phyloP scores from a whole-genome alignment of 2,113 vertebrate genomes.

The Phaethon lepturus region DNA sequence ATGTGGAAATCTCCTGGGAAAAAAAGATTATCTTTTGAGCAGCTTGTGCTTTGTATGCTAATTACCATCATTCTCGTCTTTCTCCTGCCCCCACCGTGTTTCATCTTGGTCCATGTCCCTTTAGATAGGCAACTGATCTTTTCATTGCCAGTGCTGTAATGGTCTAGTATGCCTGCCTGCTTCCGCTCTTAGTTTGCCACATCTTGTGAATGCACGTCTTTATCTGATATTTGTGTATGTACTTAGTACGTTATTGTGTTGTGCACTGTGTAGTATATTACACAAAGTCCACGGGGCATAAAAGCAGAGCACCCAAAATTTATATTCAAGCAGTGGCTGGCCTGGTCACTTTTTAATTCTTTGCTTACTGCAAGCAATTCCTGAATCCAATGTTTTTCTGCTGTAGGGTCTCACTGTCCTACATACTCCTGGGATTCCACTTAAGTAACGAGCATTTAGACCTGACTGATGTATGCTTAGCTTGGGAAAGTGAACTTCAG shows the following conservation, averaged over 20 bases:
- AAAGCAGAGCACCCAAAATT: neutral
- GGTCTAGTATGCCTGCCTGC: neutral
- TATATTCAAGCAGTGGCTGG: neutral
- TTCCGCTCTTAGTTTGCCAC: neutral
- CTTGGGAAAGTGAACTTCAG: neutral
- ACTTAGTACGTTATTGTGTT: neutral
- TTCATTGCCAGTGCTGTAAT: neutral
- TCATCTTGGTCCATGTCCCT: neutral
- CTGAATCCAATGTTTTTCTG: neutral
- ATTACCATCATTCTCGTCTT: neutral
- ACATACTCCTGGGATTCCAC: neutral
- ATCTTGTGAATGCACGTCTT: neutral
- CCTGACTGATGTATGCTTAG: neutral
- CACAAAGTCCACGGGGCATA: rapidly evolving
- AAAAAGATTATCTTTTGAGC: neutral
- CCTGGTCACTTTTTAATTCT: neutral
- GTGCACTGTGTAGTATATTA: neutral
- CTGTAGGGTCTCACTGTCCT: neutral
- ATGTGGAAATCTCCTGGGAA: neutral
- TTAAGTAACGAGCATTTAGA: neutral
- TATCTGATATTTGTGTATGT: neutral
- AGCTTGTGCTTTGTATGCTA: neutral
- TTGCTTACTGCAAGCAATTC: neutral
- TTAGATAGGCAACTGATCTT: neutral
- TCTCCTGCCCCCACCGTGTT: neutral